Percentiles rank a stretch among this genome's conserved stretches.
These are phyloP conservation scores for Priocnemis perturbator DNA, from an alignment of 2,888 invertebrate species.

Conservation along the genomic window DNA sequence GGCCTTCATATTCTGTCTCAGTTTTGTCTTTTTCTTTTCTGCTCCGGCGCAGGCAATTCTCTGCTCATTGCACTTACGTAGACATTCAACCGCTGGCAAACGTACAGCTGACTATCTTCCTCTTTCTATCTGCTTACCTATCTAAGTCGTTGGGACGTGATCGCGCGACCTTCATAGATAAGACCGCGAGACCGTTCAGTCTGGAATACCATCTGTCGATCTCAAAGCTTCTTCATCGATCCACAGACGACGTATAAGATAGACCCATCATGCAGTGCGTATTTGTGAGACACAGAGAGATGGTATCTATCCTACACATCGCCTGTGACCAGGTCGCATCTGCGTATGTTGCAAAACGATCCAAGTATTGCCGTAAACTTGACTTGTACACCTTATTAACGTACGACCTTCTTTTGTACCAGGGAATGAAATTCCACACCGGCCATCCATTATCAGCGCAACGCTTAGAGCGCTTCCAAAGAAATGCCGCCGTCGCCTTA, in stretches of 20 bases:
- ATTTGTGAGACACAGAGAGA: too few species aligned
- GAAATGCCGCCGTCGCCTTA: too few species aligned
- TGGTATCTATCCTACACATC: too few species aligned
- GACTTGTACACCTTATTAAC: too few species aligned
- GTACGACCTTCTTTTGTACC: too few species aligned
- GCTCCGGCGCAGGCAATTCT: background rate
- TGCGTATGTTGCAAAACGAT: too few species aligned
- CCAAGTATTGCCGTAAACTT: too few species aligned
- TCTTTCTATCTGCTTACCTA: background rate
- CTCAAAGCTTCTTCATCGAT: constrained; percentile 35
- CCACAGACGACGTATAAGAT: too few species aligned
- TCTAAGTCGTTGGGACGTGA: background rate
- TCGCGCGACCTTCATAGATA: constrained; percentile 44
- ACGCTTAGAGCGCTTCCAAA: too few species aligned
- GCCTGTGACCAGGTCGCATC: too few species aligned
- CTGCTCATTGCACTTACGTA: background rate
- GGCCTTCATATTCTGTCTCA: constrained; percentile 9
- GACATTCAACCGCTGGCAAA: background rate
- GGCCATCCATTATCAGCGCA: constrained; percentile 13
- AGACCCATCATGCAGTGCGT: too few species aligned
- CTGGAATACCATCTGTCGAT: constrained; percentile 30
- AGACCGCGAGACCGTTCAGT: background rate
- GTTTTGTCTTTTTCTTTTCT: background rate
- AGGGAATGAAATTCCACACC: background rate
- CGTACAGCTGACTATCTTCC: constrained; percentile 2